Percentiles rank a stretch among this genome's conserved stretches.
Conservation (phyloP, 2,888 invertebrate species). For the Lithophane ornitopus region DNA sequence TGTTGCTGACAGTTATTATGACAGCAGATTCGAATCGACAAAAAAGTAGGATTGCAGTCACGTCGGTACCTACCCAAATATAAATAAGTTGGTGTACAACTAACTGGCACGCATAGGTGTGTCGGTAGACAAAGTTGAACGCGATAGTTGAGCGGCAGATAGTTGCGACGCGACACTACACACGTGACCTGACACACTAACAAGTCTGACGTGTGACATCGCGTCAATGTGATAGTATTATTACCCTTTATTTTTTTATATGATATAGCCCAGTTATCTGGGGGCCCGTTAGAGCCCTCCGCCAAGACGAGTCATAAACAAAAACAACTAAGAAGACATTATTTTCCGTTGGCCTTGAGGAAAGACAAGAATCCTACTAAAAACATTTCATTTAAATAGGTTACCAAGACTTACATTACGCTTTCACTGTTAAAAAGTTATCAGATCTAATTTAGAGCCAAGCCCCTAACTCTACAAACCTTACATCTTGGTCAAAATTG, state of each 20-base stretch:
- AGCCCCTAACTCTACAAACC: no score
- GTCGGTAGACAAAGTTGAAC: slow-evolving; percentile 21
- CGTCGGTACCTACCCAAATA: slow-evolving; percentile 12
- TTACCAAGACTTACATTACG: no score
- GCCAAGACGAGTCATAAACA: no score
- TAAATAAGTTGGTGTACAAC: slow-evolving; percentile 25
- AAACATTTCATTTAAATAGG: no score
- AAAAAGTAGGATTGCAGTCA: slow-evolving; percentile 24
- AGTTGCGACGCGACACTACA: slow-evolving; percentile 47
- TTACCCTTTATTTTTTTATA: background rate
- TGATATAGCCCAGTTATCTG: no score
- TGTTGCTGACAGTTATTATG: background rate
- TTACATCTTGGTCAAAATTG: no score
- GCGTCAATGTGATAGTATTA: slow-evolving; percentile 14
- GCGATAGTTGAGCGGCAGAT: slow-evolving; percentile 38
- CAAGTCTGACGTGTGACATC: slow-evolving; percentile 8
- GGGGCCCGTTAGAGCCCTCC: no score
- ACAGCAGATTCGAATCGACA: background rate
- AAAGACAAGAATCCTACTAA: no score
- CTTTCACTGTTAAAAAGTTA: no score
- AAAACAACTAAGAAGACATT: no score
- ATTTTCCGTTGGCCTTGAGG: no score
- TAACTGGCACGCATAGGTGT: slow-evolving; percentile 23
- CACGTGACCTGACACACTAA: slow-evolving; percentile 55
- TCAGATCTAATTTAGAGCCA: no score